Conservation (phyloP, 2,113 vertebrate species). For the Vireo altiloquus region DNA sequence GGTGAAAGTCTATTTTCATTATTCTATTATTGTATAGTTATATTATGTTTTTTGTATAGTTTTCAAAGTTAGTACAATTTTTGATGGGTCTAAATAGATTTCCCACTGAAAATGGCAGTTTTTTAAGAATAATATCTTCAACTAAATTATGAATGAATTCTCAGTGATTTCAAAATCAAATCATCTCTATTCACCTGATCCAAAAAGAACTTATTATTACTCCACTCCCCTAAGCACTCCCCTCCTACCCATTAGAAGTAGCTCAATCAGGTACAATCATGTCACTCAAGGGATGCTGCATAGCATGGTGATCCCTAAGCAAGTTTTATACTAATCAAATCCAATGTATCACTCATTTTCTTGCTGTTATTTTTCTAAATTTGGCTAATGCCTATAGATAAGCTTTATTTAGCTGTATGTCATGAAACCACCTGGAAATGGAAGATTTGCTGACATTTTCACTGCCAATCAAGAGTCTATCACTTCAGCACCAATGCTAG, state of each 20-base stretch:
- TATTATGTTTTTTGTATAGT: background rate
- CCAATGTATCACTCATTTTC: background rate
- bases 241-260: background rate
- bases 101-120: background rate
- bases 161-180: background rate
- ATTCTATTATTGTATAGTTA: background rate
- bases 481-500: background rate
- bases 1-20: background rate
- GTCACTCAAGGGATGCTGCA: background rate
- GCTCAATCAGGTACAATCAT: background rate
- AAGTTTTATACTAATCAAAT: background rate
- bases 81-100: background rate
- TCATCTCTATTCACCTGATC: background rate
- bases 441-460: constrained; percentile 21
- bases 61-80: background rate
- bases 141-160: background rate
- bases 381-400: background rate
- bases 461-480: background rate
- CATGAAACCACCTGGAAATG: background rate
- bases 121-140: background rate
- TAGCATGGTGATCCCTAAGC: background rate
- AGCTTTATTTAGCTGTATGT: background rate
- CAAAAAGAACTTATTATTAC: background rate
- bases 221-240: rapidly evolving
- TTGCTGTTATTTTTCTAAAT: background rate